Base-by-base conservation (phyloP, 2,797 vertebrate genomes). In the Poeciliopsis presidionis region DNA sequence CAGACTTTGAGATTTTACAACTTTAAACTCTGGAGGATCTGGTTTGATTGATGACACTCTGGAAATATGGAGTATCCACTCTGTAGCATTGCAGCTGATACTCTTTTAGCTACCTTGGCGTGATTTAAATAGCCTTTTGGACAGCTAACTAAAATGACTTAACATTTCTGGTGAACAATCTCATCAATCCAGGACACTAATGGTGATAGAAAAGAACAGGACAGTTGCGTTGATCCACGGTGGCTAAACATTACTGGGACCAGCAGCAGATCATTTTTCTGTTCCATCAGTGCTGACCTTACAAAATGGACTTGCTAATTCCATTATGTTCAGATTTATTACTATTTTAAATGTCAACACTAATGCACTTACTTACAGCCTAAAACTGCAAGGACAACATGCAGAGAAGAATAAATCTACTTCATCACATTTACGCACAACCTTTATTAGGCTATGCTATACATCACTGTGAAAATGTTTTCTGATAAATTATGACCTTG, bases 291-390 rank as follows among this genome's bases (percentile, higher is more conserved):
- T 70, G 75, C 82, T 87, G 88, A 89, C 75, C 75, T 82, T 84
- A 87, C 5, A 71, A 81, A 85, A 78, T 57, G 46, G 55, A 69
- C 69, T 63, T 47, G 39, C 65, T 51, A 18, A 28, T 69, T 25
- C 69, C 53, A 61, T 80, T 84, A 71, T 80, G 45, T 69, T 80
- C 13, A 80, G 45, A 91, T 91, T 84, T 88, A 84, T 77, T 74
- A 67, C 49, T 63, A 53, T 79, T 74, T 82, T 47, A 45, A 72
- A 63, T 20, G 73, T 76, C 16, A 71, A 51, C 22, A 43, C 45
- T 77, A 86, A 84, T 74, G 81, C 79, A 86, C 57, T 78, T 80
- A 72, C 7, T 16, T 76, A 36, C 25, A 65, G 76, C 72, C n/a
- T 55, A 45, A 20, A 82, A 57, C 43, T 84, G 45, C 65, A 76